Evolutionary conservation across 1,140 invertebrate species (phyloP).

Genomic region (Triops longicaudatus): DNA sequence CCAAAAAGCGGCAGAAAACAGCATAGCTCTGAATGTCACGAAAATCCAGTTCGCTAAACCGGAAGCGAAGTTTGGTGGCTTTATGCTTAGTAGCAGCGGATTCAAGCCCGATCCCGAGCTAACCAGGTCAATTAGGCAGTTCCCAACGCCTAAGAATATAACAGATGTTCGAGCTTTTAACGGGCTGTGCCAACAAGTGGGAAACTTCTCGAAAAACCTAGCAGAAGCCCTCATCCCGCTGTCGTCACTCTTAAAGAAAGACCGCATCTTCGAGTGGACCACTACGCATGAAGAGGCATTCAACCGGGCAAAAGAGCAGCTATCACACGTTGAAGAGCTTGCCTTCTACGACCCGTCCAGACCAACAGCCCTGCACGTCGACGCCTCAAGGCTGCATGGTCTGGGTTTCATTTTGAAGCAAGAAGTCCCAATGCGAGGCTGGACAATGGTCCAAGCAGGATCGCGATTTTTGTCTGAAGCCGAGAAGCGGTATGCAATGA

Average conservation of each 20-base stretch:
- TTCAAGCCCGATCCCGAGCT: constrained; percentile 24
- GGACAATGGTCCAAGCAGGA: constrained; percentile 8
- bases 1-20: neutral
- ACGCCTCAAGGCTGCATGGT: constrained; percentile 21
- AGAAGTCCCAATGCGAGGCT: neutral
- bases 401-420: constrained; percentile 24
- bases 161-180: constrained; percentile 28
- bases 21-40: neutral
- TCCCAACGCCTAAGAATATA: constrained; percentile 24
- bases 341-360: constrained; percentile 12
- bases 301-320: neutral
- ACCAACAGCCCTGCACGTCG: constrained; percentile 8
- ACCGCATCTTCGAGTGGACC: neutral
- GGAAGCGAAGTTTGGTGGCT: neutral
- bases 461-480: constrained; percentile 20
- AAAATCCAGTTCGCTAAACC: neutral
- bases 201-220: constrained; percentile 17
- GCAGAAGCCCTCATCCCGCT: constrained; percentile 16
- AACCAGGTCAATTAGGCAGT: constrained; percentile 17
- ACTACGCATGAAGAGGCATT: neutral
- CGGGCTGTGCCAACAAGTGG: constrained; percentile 28
- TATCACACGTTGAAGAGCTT: neutral
- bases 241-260: constrained; percentile 3
- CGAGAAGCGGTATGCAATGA: constrained; percentile 24
- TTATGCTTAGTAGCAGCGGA: constrained; percentile 12